Evolutionary conservation across 2,888 invertebrate species (phyloP).

Genomic region (Belgica antarctica): DNA sequence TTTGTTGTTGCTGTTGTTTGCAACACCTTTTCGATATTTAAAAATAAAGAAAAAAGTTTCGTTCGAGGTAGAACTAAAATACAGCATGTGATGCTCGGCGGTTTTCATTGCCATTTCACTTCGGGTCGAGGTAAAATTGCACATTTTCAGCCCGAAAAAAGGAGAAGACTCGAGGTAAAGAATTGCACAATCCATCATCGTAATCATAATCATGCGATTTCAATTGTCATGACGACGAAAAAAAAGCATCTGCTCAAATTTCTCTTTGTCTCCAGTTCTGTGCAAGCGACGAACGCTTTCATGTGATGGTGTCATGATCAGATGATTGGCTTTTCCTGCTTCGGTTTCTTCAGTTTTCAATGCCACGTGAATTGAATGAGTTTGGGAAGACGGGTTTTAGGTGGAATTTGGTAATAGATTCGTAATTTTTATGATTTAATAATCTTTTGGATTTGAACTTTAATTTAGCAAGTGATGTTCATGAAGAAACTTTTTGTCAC

Average conservation of each 20-base stretch:
- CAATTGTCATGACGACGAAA: neutral
- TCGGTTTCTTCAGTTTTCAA: neutral
- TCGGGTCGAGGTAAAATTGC: neutral
- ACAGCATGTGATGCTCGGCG: neutral
- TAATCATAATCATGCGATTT: slow-evolving; percentile 4
- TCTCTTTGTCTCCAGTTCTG: neutral
- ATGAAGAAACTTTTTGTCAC: too few species aligned
- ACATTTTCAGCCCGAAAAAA: neutral
- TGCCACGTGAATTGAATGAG: neutral
- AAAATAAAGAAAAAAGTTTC: neutral
- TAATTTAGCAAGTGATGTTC: too few species aligned
- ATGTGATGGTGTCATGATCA: slow-evolving; percentile 40
- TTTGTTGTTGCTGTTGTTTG: slow-evolving; percentile 4
- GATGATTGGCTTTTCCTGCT: slow-evolving; percentile 38
- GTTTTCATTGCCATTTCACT: neutral
- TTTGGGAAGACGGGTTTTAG: too few species aligned
- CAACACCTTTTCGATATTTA: neutral
- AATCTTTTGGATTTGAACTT: too few species aligned
- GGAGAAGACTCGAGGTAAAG: neutral
- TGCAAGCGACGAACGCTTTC: too few species aligned
- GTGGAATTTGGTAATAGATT: neutral
- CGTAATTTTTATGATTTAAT: too few species aligned
- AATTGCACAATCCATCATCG: slow-evolving; percentile 19
- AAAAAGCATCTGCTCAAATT: slow-evolving; percentile 14
- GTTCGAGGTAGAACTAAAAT: neutral